Percentiles rank a stretch among this genome's conserved stretches.
Evolutionary conservation across 2,113 vertebrate genomes (phyloP).

Genomic region (Pao palembangensis): DNA sequence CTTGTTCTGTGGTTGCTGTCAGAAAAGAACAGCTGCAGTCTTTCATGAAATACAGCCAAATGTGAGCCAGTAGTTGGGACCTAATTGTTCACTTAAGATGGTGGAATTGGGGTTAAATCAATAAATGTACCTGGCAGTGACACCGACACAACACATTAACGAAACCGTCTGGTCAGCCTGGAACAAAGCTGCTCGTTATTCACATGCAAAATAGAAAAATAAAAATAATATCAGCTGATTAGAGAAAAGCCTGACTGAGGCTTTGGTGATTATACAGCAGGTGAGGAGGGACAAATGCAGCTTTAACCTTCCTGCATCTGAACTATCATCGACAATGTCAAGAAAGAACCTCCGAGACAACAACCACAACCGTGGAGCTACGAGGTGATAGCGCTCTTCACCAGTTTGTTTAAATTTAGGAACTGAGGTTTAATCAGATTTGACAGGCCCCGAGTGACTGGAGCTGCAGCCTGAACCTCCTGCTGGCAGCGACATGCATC

Average conservation of each 20-base stretch:
- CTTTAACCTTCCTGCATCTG: constrained; percentile 3
- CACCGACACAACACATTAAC: constrained; percentile 10
- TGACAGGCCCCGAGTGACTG: not conserved
- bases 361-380: not conserved
- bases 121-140: constrained; percentile 9
- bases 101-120: constrained; percentile 10
- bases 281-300: not conserved
- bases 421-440: constrained; percentile 1
- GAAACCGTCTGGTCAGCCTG: not conserved
- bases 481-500: constrained; percentile 13
- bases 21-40: no score
- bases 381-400: not conserved
- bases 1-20: no score
- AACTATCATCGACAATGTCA: not conserved
- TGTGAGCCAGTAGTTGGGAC: constrained; percentile 5
- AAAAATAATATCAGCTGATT: no score
- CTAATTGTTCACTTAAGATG: constrained; percentile 2
- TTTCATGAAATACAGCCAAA: not conserved
- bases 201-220: not conserved
- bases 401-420: not conserved
- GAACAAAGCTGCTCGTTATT: not conserved
- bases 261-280: constrained; percentile 2
- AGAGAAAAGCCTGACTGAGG: not conserved
- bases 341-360: not conserved
- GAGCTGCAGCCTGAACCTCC: constrained; percentile 6